phyloP scores from a whole-genome alignment of 2,113 vertebrate species.

The Genyomyrus donnyi region DNA sequence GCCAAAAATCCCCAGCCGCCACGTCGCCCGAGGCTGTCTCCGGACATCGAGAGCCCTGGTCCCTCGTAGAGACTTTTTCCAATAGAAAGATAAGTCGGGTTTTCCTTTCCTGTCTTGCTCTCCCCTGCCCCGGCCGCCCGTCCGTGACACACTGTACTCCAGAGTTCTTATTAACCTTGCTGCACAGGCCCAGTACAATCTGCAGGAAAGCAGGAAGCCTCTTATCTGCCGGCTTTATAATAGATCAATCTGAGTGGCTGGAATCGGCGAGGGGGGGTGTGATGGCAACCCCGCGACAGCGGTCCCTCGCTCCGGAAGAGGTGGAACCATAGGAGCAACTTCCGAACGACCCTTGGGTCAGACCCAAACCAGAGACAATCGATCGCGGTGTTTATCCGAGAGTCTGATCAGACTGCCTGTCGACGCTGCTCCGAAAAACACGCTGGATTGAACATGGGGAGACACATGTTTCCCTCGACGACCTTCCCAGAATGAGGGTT shows the following conservation, averaged over 20 bases:
- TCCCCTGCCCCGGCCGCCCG: slow-evolving; percentile 22
- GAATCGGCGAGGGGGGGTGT: slow-evolving; percentile 7
- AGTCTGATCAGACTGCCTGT: background rate
- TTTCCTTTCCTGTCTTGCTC: slow-evolving; percentile 35
- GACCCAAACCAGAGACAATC: background rate
- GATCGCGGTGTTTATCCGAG: background rate
- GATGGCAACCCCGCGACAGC: background rate
- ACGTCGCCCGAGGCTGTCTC: slow-evolving; percentile 13
- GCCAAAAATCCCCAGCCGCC: slow-evolving; percentile 18
- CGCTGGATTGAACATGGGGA: background rate
- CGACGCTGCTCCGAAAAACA: background rate
- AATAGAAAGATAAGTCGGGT: slow-evolving; percentile 45
- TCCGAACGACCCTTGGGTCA: background rate
- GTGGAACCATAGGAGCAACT: background rate
- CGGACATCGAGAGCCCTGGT: slow-evolving; percentile 24
- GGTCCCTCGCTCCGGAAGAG: background rate
- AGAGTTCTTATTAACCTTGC: slow-evolving; percentile 49
- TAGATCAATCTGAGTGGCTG: slow-evolving; percentile 36
- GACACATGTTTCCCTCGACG: background rate
- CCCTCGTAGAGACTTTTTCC: slow-evolving; percentile 39
- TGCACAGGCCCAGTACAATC: slow-evolving; percentile 40
- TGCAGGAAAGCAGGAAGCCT: slow-evolving; percentile 32
- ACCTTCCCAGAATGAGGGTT: background rate
- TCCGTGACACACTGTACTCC: slow-evolving; percentile 32
- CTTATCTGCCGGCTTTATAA: slow-evolving; percentile 41